Percentiles rank a stretch among this genome's conserved stretches.
These are phyloP conservation scores for Platygyra sinensis DNA, from an alignment of 64 coral and sea anemone genomes.

Conservation along the genomic window DNA sequence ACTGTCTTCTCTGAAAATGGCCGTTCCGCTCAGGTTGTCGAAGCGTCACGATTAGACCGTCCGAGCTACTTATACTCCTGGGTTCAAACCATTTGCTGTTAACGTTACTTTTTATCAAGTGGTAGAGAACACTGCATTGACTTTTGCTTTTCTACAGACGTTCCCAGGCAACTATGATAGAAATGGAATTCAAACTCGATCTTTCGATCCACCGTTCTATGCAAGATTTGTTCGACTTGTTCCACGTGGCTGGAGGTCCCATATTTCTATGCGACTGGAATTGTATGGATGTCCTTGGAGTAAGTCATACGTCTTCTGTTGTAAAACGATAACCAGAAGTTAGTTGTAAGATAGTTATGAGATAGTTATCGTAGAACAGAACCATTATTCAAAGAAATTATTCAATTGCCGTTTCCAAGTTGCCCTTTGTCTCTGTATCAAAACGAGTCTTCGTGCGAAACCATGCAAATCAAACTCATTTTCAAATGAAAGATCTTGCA, in stretches of 20 bases:
- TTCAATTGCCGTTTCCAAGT: neutral
- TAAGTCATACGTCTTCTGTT: neutral
- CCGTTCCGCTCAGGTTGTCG: too few species aligned
- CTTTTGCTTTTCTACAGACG: constrained; percentile 11
- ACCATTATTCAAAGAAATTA: neutral
- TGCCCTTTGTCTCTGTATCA: too few species aligned
- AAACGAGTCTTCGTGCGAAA: too few species aligned
- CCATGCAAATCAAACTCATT: too few species aligned
- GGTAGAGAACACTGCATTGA: neutral
- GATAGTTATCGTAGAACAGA: neutral
- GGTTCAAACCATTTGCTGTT: too few species aligned
- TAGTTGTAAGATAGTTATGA: too few species aligned
- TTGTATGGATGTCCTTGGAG: constrained; percentile 62
- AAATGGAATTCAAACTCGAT: neutral
- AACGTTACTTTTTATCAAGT: neutral
- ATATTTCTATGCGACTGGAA: constrained; percentile 66
- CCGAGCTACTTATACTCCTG: too few species aligned
- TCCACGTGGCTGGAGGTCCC: constrained; percentile 50
- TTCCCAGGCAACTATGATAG: constrained; percentile 56
- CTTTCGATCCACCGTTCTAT: constrained; percentile 39
- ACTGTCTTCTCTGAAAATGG: too few species aligned
- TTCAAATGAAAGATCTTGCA: too few species aligned
- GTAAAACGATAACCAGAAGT: neutral
- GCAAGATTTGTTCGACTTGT: constrained; percentile 43
- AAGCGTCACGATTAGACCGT: too few species aligned